These are phyloP conservation scores for Vombatus ursinus DNA, from an alignment of 2,113 vertebrate species.

Conservation along the genomic window DNA sequence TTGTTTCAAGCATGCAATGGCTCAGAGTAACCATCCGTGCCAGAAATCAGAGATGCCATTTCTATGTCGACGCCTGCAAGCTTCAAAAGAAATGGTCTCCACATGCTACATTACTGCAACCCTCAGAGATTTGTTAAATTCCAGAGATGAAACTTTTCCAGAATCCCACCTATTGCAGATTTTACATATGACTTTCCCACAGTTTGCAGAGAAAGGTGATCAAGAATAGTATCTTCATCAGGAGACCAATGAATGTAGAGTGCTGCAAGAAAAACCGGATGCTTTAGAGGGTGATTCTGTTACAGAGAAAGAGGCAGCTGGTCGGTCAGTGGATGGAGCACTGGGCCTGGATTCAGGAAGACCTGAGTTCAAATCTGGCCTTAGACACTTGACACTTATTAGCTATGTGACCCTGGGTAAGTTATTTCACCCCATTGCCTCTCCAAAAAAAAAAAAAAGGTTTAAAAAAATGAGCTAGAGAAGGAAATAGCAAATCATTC, in stretches of 20 bases:
- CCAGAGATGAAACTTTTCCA: conserved; percentile 84
- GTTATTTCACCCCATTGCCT: no score
- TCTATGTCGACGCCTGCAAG: conserved; percentile 95
- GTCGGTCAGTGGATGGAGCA: no score
- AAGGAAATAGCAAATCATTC: no score
- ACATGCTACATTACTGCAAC: conserved; percentile 96
- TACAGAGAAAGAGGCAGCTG: conserved; percentile 86
- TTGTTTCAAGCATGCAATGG: conserved; percentile 97
- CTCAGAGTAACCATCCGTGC: conserved; percentile 96
- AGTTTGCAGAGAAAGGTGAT: conserved; percentile 98
- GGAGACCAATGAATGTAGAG: conserved; percentile 99
- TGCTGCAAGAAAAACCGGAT: conserved; percentile 97
- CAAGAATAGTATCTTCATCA: conserved; percentile 90
- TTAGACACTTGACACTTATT: no score
- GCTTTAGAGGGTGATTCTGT: conserved; percentile 90
- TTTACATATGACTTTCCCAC: conserved; percentile 99
- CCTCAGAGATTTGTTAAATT: not conserved
- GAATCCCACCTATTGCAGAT: conserved; percentile 99
- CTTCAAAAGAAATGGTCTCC: conserved; percentile 94
- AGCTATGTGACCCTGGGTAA: no score
- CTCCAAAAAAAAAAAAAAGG: no score
- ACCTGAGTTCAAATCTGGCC: no score
- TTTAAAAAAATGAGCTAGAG: no score
- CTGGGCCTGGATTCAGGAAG: no score
- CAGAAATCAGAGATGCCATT: conserved; percentile 95